These are phyloP conservation scores for Papilio aristodemus DNA, from an alignment of 1,140 invertebrate species.

Conservation along the genomic window DNA sequence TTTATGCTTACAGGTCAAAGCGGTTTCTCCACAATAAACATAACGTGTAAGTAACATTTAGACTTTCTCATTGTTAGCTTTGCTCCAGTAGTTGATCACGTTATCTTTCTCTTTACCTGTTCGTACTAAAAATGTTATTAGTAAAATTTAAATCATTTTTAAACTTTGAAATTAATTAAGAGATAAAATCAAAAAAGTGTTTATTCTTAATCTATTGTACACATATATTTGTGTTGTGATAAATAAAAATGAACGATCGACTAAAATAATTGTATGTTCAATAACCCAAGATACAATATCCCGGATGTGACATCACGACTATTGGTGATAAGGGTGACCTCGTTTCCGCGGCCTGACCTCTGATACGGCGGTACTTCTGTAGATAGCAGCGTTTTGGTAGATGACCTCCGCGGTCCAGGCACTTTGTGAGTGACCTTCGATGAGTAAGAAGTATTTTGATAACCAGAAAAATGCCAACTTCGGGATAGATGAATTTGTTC, in stretches of 20 bases:
- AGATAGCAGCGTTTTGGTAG: slow-evolving; percentile 17
- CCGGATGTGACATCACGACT: slow-evolving; percentile 1
- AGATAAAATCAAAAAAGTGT: too few relatives aligned
- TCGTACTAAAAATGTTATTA: too few relatives aligned
- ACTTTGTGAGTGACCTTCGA: slow-evolving; percentile 11
- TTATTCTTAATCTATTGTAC: too few relatives aligned
- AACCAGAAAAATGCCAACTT: background rate
- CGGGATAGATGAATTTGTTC: background rate
- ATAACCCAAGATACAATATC: slow-evolving; percentile 4
- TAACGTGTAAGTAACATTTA: background rate
- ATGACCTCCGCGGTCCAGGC: background rate
- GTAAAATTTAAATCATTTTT: too few relatives aligned
- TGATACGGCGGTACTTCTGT: slow-evolving; percentile 1
- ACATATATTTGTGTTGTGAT: too few relatives aligned
- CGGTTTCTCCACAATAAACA: background rate
- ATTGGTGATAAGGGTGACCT: background rate
- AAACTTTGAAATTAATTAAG: too few relatives aligned
- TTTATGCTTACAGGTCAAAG: background rate
- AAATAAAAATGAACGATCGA: background rate
- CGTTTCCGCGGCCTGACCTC: slow-evolving; percentile 19
- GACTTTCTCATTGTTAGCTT: background rate
- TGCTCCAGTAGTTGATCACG: background rate
- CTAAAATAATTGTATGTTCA: slow-evolving; percentile 8
- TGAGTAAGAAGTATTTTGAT: slow-evolving; percentile 7
- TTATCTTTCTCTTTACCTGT: too few relatives aligned